Base-by-base conservation (phyloP, 2,113 vertebrate genomes). In the Aptenodytes patagonicus region DNA sequence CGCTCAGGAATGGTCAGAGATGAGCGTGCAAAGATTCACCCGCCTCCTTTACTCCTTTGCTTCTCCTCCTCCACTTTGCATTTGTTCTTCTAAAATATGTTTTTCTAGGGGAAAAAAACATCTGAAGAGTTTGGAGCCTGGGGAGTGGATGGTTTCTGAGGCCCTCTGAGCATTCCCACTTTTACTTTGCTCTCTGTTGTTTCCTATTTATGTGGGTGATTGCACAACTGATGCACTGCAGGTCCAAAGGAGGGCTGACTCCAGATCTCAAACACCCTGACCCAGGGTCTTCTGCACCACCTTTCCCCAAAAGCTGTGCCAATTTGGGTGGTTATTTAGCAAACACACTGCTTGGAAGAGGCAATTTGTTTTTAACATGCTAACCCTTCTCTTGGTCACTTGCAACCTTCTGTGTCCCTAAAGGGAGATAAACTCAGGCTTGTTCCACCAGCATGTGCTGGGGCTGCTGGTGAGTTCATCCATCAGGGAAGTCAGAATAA, bases 21-120 rank as follows among this genome's bases (percentile, higher is more conserved):
- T 91, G 91, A 96, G 87, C 77, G 57, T 93, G 66, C 22, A 72
- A 89, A 76, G 65, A 79, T 94, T 95, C 62, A 71, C 61, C 54
- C 78, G 54, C 29, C 65, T 93, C 58, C 69, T 87, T 66, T 7
- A 5, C 83, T 76, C 52, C 83, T 89, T 69, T 3, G 4, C 10
- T 83, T 61, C 38, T 70, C 7, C 10, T 68, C 17, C n/a, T 95
- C 34, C n/a, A 60, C 52, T 87, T 81, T n/a, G 21, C 40, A 32
- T 47, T 69, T n/a, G 11, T 85, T 85, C 57, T 47, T 78, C 32
- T 71, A 11, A 78, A 77, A 47, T 36, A 38, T 4, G 2, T 6
- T 86, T 57, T 83, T 42, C 47, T 36, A 0, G 9, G 31, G 15
- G 34, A 6, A 44, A 58, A 36, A 22, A 44, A 4, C 1, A 62